Base-by-base conservation (phyloP, 2,888 invertebrate genomes). In the Magallana nippona region DNA sequence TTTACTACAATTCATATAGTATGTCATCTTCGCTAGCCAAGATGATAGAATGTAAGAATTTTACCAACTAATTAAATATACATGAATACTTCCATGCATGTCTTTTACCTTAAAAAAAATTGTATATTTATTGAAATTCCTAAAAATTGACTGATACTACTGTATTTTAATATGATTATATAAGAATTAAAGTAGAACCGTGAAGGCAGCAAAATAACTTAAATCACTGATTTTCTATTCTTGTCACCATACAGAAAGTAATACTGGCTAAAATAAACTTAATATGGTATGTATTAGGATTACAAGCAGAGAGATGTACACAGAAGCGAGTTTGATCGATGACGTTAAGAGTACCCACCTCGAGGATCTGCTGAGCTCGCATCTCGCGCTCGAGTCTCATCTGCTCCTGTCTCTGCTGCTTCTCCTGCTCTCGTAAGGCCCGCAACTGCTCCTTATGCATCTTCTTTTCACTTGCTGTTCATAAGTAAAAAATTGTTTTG, bases 311-410 rank as follows among this genome's bases (percentile, higher is more conserved):
- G 58, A 32, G 57, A 78, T 22, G n/a, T 22, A 82, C n/a, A 63
- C 55, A 19, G 11, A 57, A 55, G 55, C 32, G n/a, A 3, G 27
- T 55, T 22, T 2, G 44, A 44, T 1, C 13, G 17, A 78, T 11
- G 15, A 10, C 1, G n/a, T n/a, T 86, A 19, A 19, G 10, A 19
- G 60, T n/a, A 60, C 88, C 95, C 95, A 98, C 98, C 97, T 98
- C 98, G 90, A 98, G 95, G 63, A 98, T 95, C 93, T 98, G 98
- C 91, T 97, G 97, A 92, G 97, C 97, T 95, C 80, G 96, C 96
- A 94, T 97, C 97, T 93, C 97, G 96, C 94, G 97, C 97, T 90
- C 97, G 95, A 93, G 88, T 89, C 97, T 96, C 71, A 96, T 96
- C 84, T 97, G 96, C 93, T 98, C 98, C 86, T 97, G 96, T 88